These are phyloP conservation scores for Ptychochromis oligacanthus DNA, from an alignment of 2,113 vertebrate species.

Conservation along the genomic window DNA sequence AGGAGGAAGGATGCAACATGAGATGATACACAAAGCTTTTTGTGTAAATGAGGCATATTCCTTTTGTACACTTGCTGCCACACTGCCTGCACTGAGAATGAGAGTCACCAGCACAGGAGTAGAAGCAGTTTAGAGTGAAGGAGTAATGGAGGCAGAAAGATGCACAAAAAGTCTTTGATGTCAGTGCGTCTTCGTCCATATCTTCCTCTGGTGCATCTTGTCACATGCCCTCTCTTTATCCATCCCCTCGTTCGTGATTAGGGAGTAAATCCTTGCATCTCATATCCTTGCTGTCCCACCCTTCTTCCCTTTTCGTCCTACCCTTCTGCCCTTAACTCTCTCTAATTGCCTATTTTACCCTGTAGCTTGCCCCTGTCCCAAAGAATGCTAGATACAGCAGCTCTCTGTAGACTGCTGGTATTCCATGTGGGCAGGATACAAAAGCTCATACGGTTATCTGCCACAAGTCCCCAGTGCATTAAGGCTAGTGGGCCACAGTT, in stretches of 20 bases:
- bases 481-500: conserved; percentile 47
- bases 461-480: conserved; percentile 51
- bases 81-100: conserved; percentile 25
- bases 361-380: conserved; percentile 45
- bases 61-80: conserved; percentile 29
- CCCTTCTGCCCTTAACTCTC: conserved; percentile 41
- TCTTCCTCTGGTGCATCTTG: conserved; percentile 46
- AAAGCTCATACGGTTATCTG: conserved; percentile 42
- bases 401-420: conserved; percentile 59
- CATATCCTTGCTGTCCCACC: conserved; percentile 47
- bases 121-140: conserved; percentile 9
- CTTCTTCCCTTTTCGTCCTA: conserved; percentile 14
- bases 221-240: conserved; percentile 49
- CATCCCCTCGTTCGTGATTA: conserved; percentile 43
- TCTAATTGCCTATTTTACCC: conserved; percentile 74
- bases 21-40: conserved; percentile 23
- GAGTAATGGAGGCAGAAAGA: not conserved
- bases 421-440: conserved; percentile 53
- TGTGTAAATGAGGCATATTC: conserved; percentile 61
- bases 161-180: conserved; percentile 47
- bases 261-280: conserved; percentile 47
- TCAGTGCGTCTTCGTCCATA: conserved; percentile 51
- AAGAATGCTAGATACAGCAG: conserved; percentile 36
- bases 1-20: not conserved
- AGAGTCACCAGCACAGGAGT: conserved; percentile 2